Percentiles rank a stretch among this genome's conserved stretches.
These are phyloP conservation scores for Paradisaea rubra DNA, from an alignment of 2,113 vertebrate genomes.

Conservation along the genomic window DNA sequence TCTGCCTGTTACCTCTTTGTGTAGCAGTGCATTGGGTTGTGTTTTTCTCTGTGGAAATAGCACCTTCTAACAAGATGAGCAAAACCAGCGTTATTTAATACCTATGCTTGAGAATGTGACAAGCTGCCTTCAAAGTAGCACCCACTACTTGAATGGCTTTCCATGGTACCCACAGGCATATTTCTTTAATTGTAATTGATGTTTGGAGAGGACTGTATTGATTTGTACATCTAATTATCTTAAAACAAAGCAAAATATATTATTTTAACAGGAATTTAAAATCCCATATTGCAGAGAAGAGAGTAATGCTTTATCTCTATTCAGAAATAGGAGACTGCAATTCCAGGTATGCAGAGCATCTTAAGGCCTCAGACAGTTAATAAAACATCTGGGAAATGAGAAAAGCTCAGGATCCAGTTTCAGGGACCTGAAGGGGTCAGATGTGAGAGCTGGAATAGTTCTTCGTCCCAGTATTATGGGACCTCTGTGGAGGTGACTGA, in stretches of 20 bases:
- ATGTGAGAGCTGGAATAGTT: rapidly evolving
- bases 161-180: neutral
- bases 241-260: neutral
- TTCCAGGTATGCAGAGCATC: neutral
- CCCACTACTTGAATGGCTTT: neutral
- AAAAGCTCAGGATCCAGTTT: neutral
- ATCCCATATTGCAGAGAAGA: neutral
- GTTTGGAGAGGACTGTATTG: neutral
- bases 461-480: neutral
- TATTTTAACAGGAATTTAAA: neutral
- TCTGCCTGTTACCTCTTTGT: neutral
- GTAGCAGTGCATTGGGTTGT: neutral
- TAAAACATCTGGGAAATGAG: neutral
- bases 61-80: neutral
- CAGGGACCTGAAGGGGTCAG: neutral
- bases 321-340: neutral
- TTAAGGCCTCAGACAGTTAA: neutral
- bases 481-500: neutral
- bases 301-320: neutral
- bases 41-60: neutral
- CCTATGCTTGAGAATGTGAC: neutral
- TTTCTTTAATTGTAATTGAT: neutral
- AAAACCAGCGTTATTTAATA: neutral
- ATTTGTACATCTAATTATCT: neutral
- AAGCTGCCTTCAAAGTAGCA: neutral